Evolutionary conservation across 2,888 invertebrate species (phyloP).

Genomic region (Ptilodon capucinus): DNA sequence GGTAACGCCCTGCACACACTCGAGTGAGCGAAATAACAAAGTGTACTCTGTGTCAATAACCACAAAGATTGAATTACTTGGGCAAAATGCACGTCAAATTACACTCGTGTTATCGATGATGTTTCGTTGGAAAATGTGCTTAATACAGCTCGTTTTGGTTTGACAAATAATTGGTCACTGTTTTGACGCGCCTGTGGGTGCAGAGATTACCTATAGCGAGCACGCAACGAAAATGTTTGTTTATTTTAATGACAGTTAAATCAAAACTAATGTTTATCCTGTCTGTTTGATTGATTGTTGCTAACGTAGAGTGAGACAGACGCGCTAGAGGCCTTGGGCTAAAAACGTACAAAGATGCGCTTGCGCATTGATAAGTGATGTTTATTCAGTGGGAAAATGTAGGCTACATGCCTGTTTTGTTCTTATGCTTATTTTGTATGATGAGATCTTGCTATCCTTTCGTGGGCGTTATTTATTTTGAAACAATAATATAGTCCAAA

Average conservation of each 20-base stretch:
- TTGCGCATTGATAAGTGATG: not conserved
- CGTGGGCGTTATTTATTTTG: not conserved
- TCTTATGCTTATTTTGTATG: conserved; percentile 1
- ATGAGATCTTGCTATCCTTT: not conserved
- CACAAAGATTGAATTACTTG: too few species aligned
- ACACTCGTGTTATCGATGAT: too few species aligned
- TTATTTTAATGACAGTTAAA: conserved; percentile 66
- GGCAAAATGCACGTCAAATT: too few species aligned
- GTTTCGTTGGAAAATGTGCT: too few species aligned
- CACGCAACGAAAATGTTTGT: conserved; percentile 56
- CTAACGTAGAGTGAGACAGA: conserved; percentile 44
- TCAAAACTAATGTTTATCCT: conserved; percentile 67
- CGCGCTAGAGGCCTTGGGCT: conserved; percentile 45
- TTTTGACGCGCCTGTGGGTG: too few species aligned
- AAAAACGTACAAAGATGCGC: conserved; percentile 19
- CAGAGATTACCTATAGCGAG: too few species aligned
- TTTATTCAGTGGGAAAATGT: conserved; percentile 17
- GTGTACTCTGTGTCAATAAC: too few species aligned
- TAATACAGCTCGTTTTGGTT: too few species aligned
- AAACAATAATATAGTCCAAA: too few species aligned
- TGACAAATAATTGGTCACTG: too few species aligned
- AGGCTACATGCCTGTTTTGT: conserved; percentile 11
- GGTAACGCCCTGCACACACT: too few species aligned
- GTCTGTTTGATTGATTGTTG: conserved; percentile 65
- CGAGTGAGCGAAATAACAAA: too few species aligned